Evolutionary conservation across 2,888 invertebrate genomes (phyloP).

Genomic region (Thymelicus sylvestris): DNA sequence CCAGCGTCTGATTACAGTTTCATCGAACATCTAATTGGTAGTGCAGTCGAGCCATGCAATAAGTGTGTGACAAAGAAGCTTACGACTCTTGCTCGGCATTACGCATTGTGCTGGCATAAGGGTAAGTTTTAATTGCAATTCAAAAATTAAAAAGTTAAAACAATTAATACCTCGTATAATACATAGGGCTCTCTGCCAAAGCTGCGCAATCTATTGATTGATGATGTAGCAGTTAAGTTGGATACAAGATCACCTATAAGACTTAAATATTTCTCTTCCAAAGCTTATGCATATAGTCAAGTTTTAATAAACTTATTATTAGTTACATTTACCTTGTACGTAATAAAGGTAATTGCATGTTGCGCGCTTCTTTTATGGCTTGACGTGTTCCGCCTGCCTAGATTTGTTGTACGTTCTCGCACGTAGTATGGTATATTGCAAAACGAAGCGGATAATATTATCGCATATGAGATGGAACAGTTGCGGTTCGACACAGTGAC

Average conservation of each 20-base stretch:
- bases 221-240: no score
- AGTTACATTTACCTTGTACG: constrained; percentile 23
- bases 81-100: constrained; percentile 51
- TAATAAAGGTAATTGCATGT: constrained; percentile 32
- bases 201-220: no score
- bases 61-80: constrained; percentile 76
- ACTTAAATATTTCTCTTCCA: neutral
- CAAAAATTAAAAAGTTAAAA: neutral
- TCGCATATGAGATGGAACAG: constrained; percentile 40
- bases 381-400: constrained; percentile 23
- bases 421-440: constrained; percentile 23
- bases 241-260: neutral
- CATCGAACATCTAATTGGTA: constrained; percentile 85
- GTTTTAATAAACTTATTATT: constrained; percentile 25
- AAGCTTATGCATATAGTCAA: constrained; percentile 1
- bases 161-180: no score
- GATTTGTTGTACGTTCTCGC: constrained; percentile 15
- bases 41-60: constrained; percentile 71
- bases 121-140: constrained; percentile 31
- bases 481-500: constrained; percentile 58
- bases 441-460: constrained; percentile 28
- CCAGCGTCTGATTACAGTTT: constrained; percentile 83
- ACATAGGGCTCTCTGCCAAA: no score
- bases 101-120: constrained; percentile 31
- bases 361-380: constrained; percentile 28